Evolutionary conservation across 2,113 vertebrate genomes (phyloP), one percentile per base, ranked within the genome.

Genomic region (Calidris pygmaea): DNA sequence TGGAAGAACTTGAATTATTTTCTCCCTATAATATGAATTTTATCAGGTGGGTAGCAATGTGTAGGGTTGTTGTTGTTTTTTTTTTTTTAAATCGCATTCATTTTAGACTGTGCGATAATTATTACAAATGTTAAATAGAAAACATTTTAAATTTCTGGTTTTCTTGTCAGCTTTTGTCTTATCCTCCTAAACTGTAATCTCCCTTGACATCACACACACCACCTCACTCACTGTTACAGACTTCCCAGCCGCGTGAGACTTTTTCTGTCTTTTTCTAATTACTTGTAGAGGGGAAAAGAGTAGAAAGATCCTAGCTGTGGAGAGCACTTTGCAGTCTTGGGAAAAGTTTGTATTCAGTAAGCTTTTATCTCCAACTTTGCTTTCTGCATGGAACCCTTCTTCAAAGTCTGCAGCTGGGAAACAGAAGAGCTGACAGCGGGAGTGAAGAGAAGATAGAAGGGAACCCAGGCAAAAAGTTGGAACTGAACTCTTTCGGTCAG

Each of bases 1-100:
- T 52, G 45, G 43, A 83, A 89, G 63, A 92, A 89, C 80, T 87
- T 95, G 56, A 95, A 92, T 76, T 87, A 47, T 89, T 83, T 95
- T 92, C 84, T 96, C 86, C 62, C 32, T 91, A 74, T 85, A 93
- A 39, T 56, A 39, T 67, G 29, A 89, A 65, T 89, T 21, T 53
- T 66, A 18, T 29, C 37, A 41, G 23, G 50, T 8, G 4, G 53
- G n/a, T 92, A 88, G 74, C 29, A 71, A 68, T 26, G 45, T 4
- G 29, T 66, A 58, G 19, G 30, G 3, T 7, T 73, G 3, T 41
- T 43, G 12, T 41, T 41, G 41, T 47, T 8, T 9, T 73, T 77
- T 45, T 70, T 78, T 90, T 89, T 53, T 10, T 6, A 3, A 66
- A 48, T 6, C 9, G 27, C 62, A 30, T 68, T 92, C 17, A 82